A percentile compares a stretch with the other conserved stretches of the same genome.
Evolutionary conservation across 2,888 invertebrate species (phyloP).

Genomic region (Cerastoderma edule): DNA sequence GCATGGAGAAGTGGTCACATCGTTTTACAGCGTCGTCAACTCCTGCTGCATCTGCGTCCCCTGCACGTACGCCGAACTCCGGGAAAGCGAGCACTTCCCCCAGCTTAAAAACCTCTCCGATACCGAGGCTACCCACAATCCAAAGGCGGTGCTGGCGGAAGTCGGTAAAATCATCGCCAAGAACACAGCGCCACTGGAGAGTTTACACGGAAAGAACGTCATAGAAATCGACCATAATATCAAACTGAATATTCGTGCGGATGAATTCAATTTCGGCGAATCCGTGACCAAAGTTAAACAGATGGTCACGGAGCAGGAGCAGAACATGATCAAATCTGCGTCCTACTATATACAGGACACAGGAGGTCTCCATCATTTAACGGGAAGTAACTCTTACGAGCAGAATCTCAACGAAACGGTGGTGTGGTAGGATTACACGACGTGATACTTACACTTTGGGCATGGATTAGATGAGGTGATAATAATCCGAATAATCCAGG

Average conservation of each 20-base stretch:
- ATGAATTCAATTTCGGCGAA: constrained; percentile 72
- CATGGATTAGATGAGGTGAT: too few relatives aligned
- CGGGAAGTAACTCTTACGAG: constrained; percentile 73
- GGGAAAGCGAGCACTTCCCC: constrained; percentile 67
- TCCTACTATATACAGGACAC: constrained; percentile 76
- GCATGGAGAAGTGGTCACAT: constrained; percentile 75
- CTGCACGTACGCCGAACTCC: constrained; percentile 75
- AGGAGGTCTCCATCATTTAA: constrained; percentile 75
- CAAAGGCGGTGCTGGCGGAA: constrained; percentile 67
- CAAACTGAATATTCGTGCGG: constrained; percentile 70
- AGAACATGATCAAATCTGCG: constrained; percentile 73
- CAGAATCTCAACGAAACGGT: constrained; percentile 71
- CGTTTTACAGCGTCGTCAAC: constrained; percentile 77
- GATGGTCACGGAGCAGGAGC: constrained; percentile 75
- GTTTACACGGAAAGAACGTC: constrained; percentile 78
- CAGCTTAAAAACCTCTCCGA: constrained; percentile 64
- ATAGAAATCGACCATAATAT: constrained; percentile 79
- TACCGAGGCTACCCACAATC: constrained; percentile 63
- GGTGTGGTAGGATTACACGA: constrained; percentile 66
- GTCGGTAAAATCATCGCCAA: constrained; percentile 78
- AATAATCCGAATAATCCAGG: too few relatives aligned
- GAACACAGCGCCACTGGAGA: constrained; percentile 73
- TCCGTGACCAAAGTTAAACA: constrained; percentile 71
- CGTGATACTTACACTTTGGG: too few relatives aligned
- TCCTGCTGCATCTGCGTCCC: constrained; percentile 79